Evolutionary conservation across 1,140 invertebrate genomes (phyloP).

Genomic region (Yoshiicerus persimilis): DNA sequence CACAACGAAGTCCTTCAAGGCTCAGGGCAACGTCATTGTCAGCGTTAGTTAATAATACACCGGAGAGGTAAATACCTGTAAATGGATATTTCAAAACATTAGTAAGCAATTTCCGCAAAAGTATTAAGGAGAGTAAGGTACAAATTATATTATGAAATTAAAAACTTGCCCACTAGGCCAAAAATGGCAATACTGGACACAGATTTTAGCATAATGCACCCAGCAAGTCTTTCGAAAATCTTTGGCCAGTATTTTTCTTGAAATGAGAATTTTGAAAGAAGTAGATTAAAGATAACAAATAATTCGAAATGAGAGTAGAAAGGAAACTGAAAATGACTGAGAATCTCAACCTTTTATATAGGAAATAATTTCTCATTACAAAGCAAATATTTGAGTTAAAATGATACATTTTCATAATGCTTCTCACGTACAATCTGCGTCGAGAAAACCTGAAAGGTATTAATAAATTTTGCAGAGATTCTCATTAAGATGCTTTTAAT

Average conservation of each 20-base stretch:
- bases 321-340: background rate
- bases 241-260: background rate
- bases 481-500: background rate
- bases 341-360: background rate
- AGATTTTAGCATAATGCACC: background rate
- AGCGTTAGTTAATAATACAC: background rate
- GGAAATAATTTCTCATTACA: background rate
- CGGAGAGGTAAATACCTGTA: background rate
- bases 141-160: background rate
- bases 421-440: background rate
- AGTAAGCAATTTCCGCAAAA: background rate
- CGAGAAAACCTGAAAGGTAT: background rate
- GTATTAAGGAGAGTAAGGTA: background rate
- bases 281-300: background rate
- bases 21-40: background rate
- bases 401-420: background rate
- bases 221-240: background rate
- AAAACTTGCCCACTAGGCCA: background rate
- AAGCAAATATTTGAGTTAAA: background rate
- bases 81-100: background rate
- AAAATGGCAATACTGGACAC: background rate
- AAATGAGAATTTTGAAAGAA: background rate
- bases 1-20: constrained; percentile 53
- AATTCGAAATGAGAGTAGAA: background rate
- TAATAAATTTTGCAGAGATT: background rate